Evolutionary conservation across 64 coral and sea anemone genomes (phyloP).

Genomic region (Dendrophyllia cribrosa): DNA sequence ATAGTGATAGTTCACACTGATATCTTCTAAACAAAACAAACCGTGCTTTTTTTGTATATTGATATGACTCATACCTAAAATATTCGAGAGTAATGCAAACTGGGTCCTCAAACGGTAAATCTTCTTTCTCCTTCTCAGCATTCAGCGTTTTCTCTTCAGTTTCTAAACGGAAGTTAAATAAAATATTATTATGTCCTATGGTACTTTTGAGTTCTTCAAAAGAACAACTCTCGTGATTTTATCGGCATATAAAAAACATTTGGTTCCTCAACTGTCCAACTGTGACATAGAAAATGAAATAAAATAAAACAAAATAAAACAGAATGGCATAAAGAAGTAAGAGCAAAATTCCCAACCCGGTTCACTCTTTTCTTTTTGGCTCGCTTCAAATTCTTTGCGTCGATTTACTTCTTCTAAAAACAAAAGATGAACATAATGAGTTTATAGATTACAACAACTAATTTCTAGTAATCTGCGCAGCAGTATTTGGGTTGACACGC

Average conservation of each 20-base stretch:
- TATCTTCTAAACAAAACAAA: not conserved
- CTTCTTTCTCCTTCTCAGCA: not conserved
- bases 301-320: no score
- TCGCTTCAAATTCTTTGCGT: conserved; percentile 33
- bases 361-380: conserved; percentile 4
- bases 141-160: not conserved
- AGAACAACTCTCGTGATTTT: no score
- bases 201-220: no score
- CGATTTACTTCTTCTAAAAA: conserved; percentile 39
- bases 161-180: not conserved
- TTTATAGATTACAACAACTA: no score
- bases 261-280: no score
- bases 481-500: no score
- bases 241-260: no score
- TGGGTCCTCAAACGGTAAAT: conserved; percentile 25
- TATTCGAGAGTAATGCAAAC: conserved; percentile 47
- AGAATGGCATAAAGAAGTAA: no score
- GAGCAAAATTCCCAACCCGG: not conserved
- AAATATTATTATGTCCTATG: no score
- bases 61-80: not conserved
- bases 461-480: no score
- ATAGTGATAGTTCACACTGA: not conserved
- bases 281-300: no score
- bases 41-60: not conserved
- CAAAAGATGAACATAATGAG: not conserved